Evolutionary conservation across 2,797 vertebrate genomes (phyloP), one percentile per base, ranked within the genome.

Genomic region (Channallabes apus): DNA sequence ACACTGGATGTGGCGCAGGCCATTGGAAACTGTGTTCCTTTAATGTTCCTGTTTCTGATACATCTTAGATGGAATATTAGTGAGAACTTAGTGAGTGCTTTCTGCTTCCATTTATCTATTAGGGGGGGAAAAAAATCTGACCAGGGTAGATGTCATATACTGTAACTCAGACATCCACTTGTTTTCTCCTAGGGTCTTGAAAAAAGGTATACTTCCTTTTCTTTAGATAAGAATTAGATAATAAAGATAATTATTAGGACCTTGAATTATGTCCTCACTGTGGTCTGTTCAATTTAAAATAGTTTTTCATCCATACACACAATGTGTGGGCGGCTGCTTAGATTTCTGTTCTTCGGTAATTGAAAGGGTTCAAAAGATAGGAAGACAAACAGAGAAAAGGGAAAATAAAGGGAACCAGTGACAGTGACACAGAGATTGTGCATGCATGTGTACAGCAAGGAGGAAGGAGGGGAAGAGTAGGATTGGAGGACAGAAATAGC

Each of bases 401-500:
- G 91, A 91, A 89, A 91, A 89, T 91, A 88, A 93, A 93, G 88
- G 82, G 89, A 88, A 76, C 56, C 84, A 84, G 75, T 84, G 85
- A 88, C 90, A 92, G 87, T 88, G 78, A 86, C 27, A 73, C 68
- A 72, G 85, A 82, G 88, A 89, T 87, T 88, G 87, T 86, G 84
- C 80, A 85, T 86, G 58, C 32, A 68, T 86, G 83, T 89, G 72
- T 88, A 85, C 82, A 86, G 86, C 80, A 83, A 89, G 85, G 80
- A 82, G 83, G 46, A 82, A 72, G 85, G 82, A 84, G 87, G 82
- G 77, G 86, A 67, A 83, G 59, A 62, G 73, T 17, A 64, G 79
- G 93, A 95, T 94, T 94, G 94, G 94, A 93, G 90, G 84, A 89
- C 92, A 94, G 86, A 95, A 95, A 96, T 95, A 95, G 92, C 92